A percentile compares a stretch with the other conserved stretches of the same genome.
These are phyloP conservation scores for Gadopsis bispinosus DNA, from an alignment of 2,797 vertebrate species.

Conservation along the genomic window DNA sequence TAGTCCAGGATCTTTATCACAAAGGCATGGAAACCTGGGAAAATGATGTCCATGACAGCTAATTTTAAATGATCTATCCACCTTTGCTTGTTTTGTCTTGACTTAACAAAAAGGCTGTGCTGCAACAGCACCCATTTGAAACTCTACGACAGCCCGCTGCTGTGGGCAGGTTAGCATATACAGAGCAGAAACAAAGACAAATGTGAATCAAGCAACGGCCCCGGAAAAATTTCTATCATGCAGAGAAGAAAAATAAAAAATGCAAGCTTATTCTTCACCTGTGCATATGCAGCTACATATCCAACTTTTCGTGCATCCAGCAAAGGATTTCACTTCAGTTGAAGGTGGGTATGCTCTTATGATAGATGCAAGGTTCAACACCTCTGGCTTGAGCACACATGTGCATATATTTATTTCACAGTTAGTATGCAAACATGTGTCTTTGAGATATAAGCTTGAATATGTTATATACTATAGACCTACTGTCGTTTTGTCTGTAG, in stretches of 20 bases:
- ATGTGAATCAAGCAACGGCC: slow-evolving; percentile 44
- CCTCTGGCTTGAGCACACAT: neutral
- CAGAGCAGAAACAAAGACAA: slow-evolving; percentile 42
- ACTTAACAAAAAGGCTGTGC: slow-evolving; percentile 39
- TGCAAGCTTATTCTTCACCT: slow-evolving; percentile 17
- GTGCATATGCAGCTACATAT: neutral
- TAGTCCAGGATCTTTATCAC: slow-evolving; percentile 26
- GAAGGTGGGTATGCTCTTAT: neutral
- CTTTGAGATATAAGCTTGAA: neutral
- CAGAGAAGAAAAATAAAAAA: slow-evolving; percentile 37
- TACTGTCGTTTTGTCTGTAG: neutral
- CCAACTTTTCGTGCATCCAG: neutral
- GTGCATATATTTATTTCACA: neutral
- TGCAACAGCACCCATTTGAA: slow-evolving; percentile 49
- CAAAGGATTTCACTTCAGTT: slow-evolving; percentile 17
- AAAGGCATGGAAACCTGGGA: slow-evolving; percentile 6
- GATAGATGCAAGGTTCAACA: neutral
- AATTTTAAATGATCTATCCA: slow-evolving; percentile 40
- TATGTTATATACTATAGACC: neutral
- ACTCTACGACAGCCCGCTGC: slow-evolving; percentile 49
- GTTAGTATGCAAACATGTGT: neutral
- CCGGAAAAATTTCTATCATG: neutral
- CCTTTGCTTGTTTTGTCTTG: slow-evolving; percentile 48
- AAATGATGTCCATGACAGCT: slow-evolving; percentile 30
- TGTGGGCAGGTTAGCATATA: slow-evolving; percentile 47